Evolutionary conservation across 2,797 vertebrate species (phyloP), one percentile per base, ranked within the genome.

Genomic region (Chromis chromis): DNA sequence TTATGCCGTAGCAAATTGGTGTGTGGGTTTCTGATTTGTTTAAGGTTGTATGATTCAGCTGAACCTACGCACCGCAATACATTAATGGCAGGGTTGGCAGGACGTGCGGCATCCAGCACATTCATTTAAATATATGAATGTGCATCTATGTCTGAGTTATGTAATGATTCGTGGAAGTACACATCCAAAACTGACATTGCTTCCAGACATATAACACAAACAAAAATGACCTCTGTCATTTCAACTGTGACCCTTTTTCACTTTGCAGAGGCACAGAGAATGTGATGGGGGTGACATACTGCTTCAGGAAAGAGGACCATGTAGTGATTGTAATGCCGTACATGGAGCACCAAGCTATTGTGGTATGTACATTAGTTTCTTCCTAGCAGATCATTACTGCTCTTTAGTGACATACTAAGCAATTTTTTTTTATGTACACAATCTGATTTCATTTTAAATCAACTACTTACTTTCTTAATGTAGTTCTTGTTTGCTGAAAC

Each of bases 261-360:
- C 83, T 83, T 91, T 92, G 49, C 87, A 99, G 98, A 57, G 97
- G 98, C 65, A 95, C 93, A 88, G 97, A 99, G 75, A 98, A 98
- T 28, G 98, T 99, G 77, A 99, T 99, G 93, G 98, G 97, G 79
- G 96, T 97, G 77, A 97, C 96, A 3, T 98, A 96, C 74, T 99
- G 98, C 94, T 97, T 98, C 88, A 95, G 98, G 88, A 98, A 96
- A 68, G 96, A 98, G 25, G 97, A 99, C 81, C 96, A 99, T 0
- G 96, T 98, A 75, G 97, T 99, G 87, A 98, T 99, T 77, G 95
- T 97, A 65, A 99, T 99, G 98, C 98, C 98, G 0, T 99, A 98
- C 83, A 92, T 99, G 93, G 97, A 98, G 72, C 98, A 99, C 70
- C 96, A 98, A 84, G 91, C 96, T 27, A 97, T 99, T 90, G 90